phyloP scores from a whole-genome alignment of 2,888 invertebrate species.

The Blomia tropicalis region DNA sequence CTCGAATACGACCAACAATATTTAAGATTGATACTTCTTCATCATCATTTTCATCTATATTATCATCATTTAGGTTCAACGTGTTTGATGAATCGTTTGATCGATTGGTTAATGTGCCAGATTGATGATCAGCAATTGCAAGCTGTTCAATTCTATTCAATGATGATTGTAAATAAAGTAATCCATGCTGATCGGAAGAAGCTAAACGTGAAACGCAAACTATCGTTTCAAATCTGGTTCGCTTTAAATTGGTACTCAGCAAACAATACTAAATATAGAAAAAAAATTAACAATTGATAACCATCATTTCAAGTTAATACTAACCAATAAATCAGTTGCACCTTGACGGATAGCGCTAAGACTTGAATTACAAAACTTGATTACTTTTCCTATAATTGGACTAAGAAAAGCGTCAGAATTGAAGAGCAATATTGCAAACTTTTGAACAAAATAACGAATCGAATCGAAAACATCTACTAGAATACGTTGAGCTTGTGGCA shows the following conservation, averaged over 20 bases:
- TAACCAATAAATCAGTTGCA: conserved; percentile 11
- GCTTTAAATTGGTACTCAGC: conserved; percentile 5
- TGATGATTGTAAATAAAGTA: conserved; percentile 3
- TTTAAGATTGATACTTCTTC: neutral
- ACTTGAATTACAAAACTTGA: neutral
- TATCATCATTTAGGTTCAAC: neutral
- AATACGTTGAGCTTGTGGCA: conserved; percentile 74
- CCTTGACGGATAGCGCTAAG: conserved; percentile 3
- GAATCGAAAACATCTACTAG: conserved; percentile 82
- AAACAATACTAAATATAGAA: neutral
- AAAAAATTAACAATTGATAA: neutral
- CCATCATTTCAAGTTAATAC: neutral
- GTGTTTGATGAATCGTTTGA: neutral
- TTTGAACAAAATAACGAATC: conserved; percentile 74
- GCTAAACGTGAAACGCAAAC: conserved; percentile 19
- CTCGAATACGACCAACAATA: conserved; percentile 49
- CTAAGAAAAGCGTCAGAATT: conserved; percentile 38
- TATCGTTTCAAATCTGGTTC: conserved; percentile 20
- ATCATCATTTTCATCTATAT: no score
- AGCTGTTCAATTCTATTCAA: conserved; percentile 6
- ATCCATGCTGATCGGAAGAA: neutral
- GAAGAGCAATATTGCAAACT: conserved; percentile 64
- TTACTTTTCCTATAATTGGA: conserved; percentile 12
- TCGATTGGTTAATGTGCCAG: neutral
- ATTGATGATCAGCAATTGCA: neutral